Conservation (phyloP, 1,140 invertebrate species). For the Idris sp. region DNA sequence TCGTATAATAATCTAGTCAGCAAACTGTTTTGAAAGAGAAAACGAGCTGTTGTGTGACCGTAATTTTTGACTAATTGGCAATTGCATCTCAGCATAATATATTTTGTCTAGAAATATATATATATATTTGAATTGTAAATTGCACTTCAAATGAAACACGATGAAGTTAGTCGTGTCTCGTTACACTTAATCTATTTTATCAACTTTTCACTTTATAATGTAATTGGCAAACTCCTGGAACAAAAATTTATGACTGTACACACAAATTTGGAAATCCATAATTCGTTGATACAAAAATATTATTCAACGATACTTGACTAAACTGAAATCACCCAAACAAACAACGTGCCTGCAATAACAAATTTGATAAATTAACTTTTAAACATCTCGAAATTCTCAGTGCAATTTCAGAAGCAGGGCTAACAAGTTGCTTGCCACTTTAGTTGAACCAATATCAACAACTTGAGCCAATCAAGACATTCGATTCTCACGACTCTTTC, state of each 20-base stretch:
- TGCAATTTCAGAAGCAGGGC: background rate
- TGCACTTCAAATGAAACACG: constrained; percentile 3
- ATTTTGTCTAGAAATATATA: constrained; percentile 6
- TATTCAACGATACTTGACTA: no score
- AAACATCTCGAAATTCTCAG: background rate
- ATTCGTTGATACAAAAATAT: no score
- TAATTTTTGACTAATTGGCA: constrained; percentile 11
- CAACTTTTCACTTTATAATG: constrained; percentile 13
- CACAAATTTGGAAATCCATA: no score
- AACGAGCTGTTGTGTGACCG: constrained; percentile 1
- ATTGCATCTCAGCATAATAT: constrained; percentile 3
- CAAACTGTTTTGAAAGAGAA: background rate
- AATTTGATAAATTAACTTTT: no score
- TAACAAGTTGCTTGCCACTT: constrained; percentile 1
- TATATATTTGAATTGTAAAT: constrained; percentile 23
- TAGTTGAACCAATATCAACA: constrained; percentile 1
- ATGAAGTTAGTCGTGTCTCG: constrained; percentile 2
- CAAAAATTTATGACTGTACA: no score
- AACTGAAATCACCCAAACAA: no score
- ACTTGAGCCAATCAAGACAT: constrained; percentile 16
- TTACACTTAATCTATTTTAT: background rate
- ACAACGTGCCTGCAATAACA: no score
- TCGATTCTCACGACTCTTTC: constrained; percentile 1
- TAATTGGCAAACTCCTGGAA: no score
- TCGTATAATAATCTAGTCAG: constrained; percentile 7